Percentiles rank a stretch among this genome's conserved stretches.
Conservation (phyloP, 1,140 invertebrate genomes). For the Zaprionus davidi region DNA sequence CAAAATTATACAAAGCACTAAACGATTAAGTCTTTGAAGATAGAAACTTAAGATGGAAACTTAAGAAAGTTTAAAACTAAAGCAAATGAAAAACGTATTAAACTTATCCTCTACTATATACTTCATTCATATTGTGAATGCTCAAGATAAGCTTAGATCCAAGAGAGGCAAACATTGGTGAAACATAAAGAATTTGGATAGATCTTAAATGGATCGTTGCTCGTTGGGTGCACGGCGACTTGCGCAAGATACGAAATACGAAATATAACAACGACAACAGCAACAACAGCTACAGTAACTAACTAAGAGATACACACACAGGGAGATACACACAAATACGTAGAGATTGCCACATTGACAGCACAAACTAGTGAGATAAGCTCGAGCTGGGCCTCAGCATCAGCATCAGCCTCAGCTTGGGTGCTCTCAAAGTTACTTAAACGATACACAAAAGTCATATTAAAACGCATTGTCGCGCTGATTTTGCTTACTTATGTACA, state of each 20-base stretch:
- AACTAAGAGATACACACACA: slow-evolving; percentile 45
- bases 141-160: neutral
- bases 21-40: too few species aligned
- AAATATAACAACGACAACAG: slow-evolving; percentile 28
- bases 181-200: slow-evolving; percentile 34
- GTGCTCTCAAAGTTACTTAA: slow-evolving; percentile 67
- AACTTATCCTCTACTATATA: neutral
- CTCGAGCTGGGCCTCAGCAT: slow-evolving; percentile 16
- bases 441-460: slow-evolving; percentile 78
- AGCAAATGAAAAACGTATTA: neutral
- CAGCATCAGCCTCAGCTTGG: slow-evolving; percentile 28
- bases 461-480: slow-evolving; percentile 78
- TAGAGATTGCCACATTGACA: slow-evolving; percentile 19
- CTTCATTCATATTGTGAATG: neutral
- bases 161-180: neutral
- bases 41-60: too few species aligned
- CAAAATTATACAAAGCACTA: too few species aligned
- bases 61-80: neutral
- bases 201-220: slow-evolving; percentile 18
- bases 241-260: slow-evolving; percentile 51
- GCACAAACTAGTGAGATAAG: slow-evolving; percentile 21
- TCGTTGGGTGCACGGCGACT: slow-evolving; percentile 30
- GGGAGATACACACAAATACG: neutral
- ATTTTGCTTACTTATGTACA: slow-evolving; percentile 74
- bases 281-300: slow-evolving; percentile 48